phyloP scores from a whole-genome alignment of 2,888 invertebrate genomes.

The Ophion costatus region DNA sequence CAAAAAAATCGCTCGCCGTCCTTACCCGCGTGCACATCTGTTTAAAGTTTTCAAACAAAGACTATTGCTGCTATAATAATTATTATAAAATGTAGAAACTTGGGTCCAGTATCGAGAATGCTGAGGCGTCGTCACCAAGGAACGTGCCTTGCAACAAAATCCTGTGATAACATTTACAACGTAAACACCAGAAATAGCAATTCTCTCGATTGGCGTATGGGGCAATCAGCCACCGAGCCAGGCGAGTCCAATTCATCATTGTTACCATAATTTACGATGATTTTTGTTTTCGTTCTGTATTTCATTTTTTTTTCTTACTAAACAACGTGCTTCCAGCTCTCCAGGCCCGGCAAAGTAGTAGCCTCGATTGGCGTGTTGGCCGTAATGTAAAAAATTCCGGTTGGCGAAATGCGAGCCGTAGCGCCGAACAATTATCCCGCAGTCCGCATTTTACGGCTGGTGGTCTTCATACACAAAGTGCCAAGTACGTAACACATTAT shows the following conservation, averaged over 20 bases:
- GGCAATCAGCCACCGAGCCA: conserved; percentile 73
- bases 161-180: conserved; percentile 83
- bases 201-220: conserved; percentile 79
- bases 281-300: conserved; percentile 12
- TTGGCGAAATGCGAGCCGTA: conserved; percentile 78
- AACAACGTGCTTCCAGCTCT: conserved; percentile 64
- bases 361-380: conserved; percentile 80
- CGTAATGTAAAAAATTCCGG: conserved; percentile 74
- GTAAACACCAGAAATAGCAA: conserved; percentile 78
- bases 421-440: conserved; percentile 79
- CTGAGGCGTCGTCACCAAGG: conserved; percentile 80
- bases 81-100: conserved; percentile 72
- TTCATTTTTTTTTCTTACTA: background rate
- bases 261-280: background rate
- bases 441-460: conserved; percentile 75
- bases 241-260: conserved; percentile 69
- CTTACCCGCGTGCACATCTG: background rate
- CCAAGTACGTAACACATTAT: conserved; percentile 72
- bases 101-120: conserved; percentile 82
- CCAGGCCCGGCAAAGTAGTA: conserved; percentile 78
- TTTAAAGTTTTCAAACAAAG: too few species aligned
- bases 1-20: too few species aligned
- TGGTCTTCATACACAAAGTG: conserved; percentile 78
- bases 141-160: conserved; percentile 81
- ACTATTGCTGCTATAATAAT: too few species aligned